Evolutionary conservation across 2,113 vertebrate genomes (phyloP).

Genomic region (Elanus axillaris): DNA sequence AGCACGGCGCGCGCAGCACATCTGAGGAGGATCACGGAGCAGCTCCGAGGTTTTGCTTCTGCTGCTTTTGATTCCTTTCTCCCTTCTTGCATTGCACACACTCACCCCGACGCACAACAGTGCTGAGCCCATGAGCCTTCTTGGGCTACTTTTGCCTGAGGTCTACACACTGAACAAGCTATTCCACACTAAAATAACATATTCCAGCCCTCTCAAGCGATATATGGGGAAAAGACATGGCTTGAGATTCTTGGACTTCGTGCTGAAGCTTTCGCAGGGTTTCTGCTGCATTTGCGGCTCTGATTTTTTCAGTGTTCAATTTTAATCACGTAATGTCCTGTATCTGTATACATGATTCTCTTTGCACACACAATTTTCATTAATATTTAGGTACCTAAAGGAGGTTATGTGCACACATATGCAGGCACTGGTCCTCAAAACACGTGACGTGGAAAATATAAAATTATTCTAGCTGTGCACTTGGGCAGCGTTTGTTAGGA

Average conservation of each 20-base stretch:
- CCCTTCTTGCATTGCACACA: neutral
- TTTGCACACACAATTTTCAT: neutral
- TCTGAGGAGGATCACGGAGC: accelerated
- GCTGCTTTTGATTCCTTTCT: neutral
- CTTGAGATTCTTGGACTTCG: neutral
- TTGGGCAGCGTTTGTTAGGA: neutral
- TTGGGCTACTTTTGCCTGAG: neutral
- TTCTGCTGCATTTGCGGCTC: neutral
- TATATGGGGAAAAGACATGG: neutral
- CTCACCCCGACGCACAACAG: accelerated
- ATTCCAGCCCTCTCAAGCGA: neutral
- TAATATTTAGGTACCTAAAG: neutral
- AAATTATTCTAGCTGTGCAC: neutral
- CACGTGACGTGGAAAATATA: neutral
- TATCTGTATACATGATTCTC: neutral
- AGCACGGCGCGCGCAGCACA: accelerated
- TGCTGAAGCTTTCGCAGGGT: neutral
- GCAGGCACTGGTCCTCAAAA: neutral
- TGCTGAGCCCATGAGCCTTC: neutral
- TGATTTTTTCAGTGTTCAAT: neutral
- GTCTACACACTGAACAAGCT: neutral
- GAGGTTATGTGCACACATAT: neutral
- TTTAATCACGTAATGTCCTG: neutral
- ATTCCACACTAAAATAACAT: neutral
- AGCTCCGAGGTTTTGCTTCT: neutral